Evolutionary conservation across 1,140 invertebrate species (phyloP), one percentile per base, ranked within the genome.

Genomic region (Drosophila repletoides): DNA sequence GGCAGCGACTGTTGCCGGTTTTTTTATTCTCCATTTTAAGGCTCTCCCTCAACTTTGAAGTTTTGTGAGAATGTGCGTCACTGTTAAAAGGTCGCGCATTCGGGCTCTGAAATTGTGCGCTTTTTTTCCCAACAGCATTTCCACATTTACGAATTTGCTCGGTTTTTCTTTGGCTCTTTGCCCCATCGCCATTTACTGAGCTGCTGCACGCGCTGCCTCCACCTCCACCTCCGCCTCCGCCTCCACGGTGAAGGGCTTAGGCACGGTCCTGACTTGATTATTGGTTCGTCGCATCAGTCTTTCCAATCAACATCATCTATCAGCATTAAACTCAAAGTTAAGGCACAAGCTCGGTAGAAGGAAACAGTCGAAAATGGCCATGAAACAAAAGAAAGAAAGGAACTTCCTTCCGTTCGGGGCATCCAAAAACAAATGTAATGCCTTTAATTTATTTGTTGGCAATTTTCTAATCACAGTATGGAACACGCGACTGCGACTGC

Each of bases 241-340:
- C 29, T 36, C 51, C 52, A 40, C 52, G 71, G 41, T 22, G 75
- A 83, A 84, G 75, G 74, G 75, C 80, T 74, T 79, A 80, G 51
- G 70, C 41, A 83, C 40, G 76, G 77, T 72, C 55, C 64, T 51
- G 58, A 76, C 52, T 77, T 83, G 79, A 83, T 83, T 83, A 83
- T 83, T 83, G 79, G 80, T 83, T 75, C 72, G 76, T 80, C 72
- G 72, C 76, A 81, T 81, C 76, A 71, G 71, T 80, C 79, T 77
- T 71, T 75, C 53, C 79, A 83, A 83, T 83, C 79, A 83, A 65
- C 79, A 83, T 83, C 79, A 83, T 83, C 79, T 86, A 83, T 83
- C 79, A 83, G 79, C 71, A 83, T 83, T 83, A 83, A 79, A 86
- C 70, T 68, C 33, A 68, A 72, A 83, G 79, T 53, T 56, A 66